Evolutionary conservation across 2,888 invertebrate genomes (phyloP).

Genomic region (Fragum whitleyi): DNA sequence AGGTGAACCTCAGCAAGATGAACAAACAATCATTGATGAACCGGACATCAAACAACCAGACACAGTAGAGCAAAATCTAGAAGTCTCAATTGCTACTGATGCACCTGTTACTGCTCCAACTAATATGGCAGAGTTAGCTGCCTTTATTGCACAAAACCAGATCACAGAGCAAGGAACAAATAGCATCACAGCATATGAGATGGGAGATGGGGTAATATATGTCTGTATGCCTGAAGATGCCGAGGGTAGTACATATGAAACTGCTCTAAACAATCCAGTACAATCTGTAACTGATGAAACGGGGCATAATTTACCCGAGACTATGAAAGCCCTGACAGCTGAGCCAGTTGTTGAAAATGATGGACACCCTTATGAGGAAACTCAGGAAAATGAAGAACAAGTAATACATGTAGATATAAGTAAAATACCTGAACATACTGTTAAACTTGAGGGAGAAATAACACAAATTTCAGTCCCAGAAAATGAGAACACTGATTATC

Average conservation of each 20-base stretch:
- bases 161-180: background rate
- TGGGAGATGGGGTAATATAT: conserved; percentile 55
- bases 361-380: background rate
- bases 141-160: conserved; percentile 42
- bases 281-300: background rate
- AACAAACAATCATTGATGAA: background rate
- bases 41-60: background rate
- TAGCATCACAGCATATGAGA: conserved; percentile 45
- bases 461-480: background rate
- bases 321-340: background rate
- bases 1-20: background rate
- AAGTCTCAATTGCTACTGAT: conserved; percentile 6
- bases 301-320: background rate
- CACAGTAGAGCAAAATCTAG: background rate
- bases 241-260: background rate
- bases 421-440: background rate
- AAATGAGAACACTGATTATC: background rate
- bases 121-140: conserved; percentile 49
- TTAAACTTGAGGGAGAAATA: background rate
- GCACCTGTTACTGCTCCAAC: conserved; percentile 16
- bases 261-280: conserved; percentile 13
- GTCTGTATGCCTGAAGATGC: conserved; percentile 40
- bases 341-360: conserved; percentile 1
- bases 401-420: conserved; percentile 9
- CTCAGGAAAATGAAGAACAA: background rate